Evolutionary conservation across 2,797 vertebrate genomes (phyloP), one percentile per base, ranked within the genome.

Genomic region (Mastacembelus armatus): DNA sequence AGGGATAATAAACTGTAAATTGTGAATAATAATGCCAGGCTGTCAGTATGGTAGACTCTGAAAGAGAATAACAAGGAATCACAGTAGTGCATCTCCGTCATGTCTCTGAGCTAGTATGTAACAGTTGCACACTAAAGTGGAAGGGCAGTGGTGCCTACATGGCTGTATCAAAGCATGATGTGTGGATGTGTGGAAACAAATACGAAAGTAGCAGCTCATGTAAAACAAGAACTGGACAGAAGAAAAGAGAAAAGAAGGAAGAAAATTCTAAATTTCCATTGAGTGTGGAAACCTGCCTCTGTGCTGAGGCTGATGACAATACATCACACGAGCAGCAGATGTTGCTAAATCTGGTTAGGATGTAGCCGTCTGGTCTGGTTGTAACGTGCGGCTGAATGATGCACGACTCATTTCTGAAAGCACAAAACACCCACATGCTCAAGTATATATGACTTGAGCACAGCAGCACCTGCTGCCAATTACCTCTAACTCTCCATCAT

Each of bases 391-490:
- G 74, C 54, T 64, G 62, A 80, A 70, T 47, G 80, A 71, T 40
- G 44, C 21, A 45, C 74, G 11, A 27, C 66, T 74, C 58, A 30
- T 68, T 22, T 51, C 10, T 14, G 38, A 60, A 71, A 43, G 77
- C 45, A 51, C 27, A 12, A 22, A 55, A 58, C 77, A 70, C 43
- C 59, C 65, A 63, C 73, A 18, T 43, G 55, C 47, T 55, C 54
- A 68, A 61, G 52, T 74, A 65, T 73, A 71, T 77, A 58, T 62
- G 55, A 73, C 59, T 62, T 30, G 51, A 81, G 66, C 75, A 58
- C 63, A 71, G 57, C 57, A 42, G 59, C 90, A 89, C 79, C 85
- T 90, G 87, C 81, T 77, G 70, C 78, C 85, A 83, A 88, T 87
- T 88, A 89, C 39, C 80, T 44, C 65, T 14, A 55, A 69, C 74